Conservation (phyloP, 2,113 vertebrate genomes). For the Pipra filicauda region DNA sequence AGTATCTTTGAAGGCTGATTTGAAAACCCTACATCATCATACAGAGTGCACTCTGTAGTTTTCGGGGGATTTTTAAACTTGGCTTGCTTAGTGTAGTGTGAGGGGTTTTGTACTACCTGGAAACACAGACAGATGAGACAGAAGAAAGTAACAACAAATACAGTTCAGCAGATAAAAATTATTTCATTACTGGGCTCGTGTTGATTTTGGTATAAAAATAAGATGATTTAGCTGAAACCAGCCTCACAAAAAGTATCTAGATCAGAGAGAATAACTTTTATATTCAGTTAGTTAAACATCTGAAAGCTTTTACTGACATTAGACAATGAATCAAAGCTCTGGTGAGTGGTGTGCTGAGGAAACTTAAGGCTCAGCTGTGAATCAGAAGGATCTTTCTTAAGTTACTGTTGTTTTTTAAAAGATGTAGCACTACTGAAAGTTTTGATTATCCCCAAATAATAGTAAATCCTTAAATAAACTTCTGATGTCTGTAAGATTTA, state of each 20-base stretch:
- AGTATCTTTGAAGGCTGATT: constrained; percentile 44
- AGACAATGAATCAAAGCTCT: constrained; percentile 31
- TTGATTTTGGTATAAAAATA: not conserved
- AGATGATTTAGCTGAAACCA: not conserved
- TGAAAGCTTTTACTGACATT: constrained; percentile 32
- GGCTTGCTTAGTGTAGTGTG: not conserved
- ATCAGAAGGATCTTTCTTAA: not conserved
- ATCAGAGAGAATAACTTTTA: not conserved
- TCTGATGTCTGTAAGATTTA: not conserved
- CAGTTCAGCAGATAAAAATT: not conserved
- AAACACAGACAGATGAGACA: not conserved
- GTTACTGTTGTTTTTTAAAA: not conserved
- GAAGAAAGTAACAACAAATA: not conserved
- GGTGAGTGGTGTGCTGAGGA: not conserved
- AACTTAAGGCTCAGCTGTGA: not conserved
- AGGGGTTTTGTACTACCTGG: not conserved
- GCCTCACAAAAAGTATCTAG: not conserved
- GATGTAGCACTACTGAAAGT: not conserved
- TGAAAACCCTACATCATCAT: constrained; percentile 41
- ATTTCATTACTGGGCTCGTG: not conserved
- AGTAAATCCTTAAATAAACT: not conserved
- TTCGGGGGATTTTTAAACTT: not conserved
- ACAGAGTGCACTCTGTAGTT: not conserved
- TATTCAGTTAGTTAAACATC: constrained; percentile 27
- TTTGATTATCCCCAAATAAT: not conserved